A percentile compares a stretch with the other conserved stretches of the same genome.
These are phyloP conservation scores for Odontomyia ornata DNA, from an alignment of 2,888 invertebrate species.

Conservation along the genomic window DNA sequence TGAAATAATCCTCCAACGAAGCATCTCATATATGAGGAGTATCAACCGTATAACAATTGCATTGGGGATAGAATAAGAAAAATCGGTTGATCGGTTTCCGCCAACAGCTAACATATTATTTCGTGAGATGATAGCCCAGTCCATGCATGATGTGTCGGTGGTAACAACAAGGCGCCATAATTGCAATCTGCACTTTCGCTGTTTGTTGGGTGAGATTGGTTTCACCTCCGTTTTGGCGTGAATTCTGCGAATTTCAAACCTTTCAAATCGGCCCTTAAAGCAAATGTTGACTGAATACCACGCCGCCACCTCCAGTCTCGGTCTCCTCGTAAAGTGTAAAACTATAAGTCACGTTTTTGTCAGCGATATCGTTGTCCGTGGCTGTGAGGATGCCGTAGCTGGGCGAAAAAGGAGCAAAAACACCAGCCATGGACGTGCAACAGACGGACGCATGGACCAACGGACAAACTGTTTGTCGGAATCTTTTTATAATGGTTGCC, in stretches of 20 bases:
- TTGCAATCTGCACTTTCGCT: constrained; percentile 22
- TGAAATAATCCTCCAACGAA: background rate
- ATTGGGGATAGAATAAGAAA: background rate
- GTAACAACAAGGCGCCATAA: constrained; percentile 19
- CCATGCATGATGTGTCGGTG: background rate
- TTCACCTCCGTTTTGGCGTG: background rate
- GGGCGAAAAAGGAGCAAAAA: background rate
- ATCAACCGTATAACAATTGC: background rate
- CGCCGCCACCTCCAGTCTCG: too few relatives aligned
- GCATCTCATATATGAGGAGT: too few relatives aligned
- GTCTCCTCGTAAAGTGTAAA: background rate
- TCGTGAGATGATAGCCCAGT: constrained; percentile 4
- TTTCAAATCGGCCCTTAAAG: background rate
- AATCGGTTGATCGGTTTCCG: background rate
- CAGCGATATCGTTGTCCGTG: background rate
- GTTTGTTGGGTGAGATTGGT: background rate
- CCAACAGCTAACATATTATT: constrained; percentile 26
- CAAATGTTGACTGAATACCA: background rate
- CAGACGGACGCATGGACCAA: background rate
- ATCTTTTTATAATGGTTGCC: background rate
- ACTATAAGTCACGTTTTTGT: constrained; percentile 10
- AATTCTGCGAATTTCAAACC: background rate
- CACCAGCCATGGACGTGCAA: too few relatives aligned
- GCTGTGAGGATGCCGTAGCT: background rate
- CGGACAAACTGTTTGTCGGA: background rate